A percentile compares a stretch with the other conserved stretches of the same genome.
Conservation (phyloP, 2,797 vertebrate species). For the Ispidina lecontei region DNA sequence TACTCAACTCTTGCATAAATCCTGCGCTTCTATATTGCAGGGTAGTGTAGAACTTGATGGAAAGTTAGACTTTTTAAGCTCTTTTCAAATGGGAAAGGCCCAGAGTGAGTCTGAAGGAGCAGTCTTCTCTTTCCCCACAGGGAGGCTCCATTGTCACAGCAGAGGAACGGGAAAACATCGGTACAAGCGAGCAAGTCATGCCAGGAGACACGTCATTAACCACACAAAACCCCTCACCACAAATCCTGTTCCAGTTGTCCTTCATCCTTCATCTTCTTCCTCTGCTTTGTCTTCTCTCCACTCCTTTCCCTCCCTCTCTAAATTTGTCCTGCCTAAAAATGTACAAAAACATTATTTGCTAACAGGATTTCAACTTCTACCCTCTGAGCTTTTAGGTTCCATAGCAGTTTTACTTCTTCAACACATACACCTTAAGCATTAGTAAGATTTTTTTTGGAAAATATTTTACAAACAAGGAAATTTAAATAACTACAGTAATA, state of each 20-base stretch:
- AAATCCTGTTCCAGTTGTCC: accelerated
- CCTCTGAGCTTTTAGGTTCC: background rate
- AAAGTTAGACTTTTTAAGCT: background rate
- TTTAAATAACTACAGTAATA: background rate
- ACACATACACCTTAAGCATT: background rate
- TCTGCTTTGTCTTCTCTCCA: background rate
- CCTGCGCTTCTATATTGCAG: background rate
- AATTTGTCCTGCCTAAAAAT: background rate
- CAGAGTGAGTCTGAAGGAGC: background rate
- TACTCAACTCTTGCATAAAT: background rate
- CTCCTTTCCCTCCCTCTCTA: background rate
- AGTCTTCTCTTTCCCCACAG: background rate
- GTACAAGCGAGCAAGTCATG: accelerated
- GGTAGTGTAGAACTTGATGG: background rate
- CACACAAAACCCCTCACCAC: background rate
- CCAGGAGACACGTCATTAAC: background rate
- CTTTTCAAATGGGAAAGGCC: background rate
- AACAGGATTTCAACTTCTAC: background rate
- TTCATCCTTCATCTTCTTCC: background rate
- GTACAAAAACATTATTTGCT: background rate
- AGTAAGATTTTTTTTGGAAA: background rate
- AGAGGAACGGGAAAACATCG: background rate
- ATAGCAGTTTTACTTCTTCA: background rate
- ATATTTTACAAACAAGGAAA: background rate
- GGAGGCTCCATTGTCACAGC: conserved; percentile 6